Percentiles rank a stretch among this genome's conserved stretches.
phyloP scores from a whole-genome alignment of 2,113 vertebrate species.

The Dicerorhinus sumatrensis region DNA sequence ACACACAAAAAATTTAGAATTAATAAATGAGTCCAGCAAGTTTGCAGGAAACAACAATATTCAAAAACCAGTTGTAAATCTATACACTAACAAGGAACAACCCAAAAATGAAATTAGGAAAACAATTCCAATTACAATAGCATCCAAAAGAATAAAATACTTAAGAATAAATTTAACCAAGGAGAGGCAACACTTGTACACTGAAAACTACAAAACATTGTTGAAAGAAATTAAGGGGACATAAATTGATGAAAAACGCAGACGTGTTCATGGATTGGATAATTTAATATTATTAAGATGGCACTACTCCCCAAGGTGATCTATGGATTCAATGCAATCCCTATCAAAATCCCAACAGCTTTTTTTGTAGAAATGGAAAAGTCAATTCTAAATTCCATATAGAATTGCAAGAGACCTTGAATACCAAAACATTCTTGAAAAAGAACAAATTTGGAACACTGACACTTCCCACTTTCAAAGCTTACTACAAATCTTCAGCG shows the following conservation, averaged over 20 bases:
- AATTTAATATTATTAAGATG: background rate
- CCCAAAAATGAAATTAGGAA: background rate
- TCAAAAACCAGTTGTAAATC: background rate
- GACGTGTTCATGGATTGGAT: background rate
- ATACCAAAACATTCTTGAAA: background rate
- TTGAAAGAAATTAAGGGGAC: background rate
- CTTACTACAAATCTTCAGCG: background rate
- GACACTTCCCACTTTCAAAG: background rate
- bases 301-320: background rate
- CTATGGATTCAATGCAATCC: background rate
- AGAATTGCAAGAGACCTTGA: background rate
- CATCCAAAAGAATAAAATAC: background rate
- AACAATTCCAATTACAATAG: background rate
- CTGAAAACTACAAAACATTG: background rate
- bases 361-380: background rate
- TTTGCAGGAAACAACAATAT: background rate
- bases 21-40: background rate
- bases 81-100: background rate
- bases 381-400: background rate
- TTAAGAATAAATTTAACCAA: background rate
- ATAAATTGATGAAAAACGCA: background rate
- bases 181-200: background rate
- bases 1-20: background rate
- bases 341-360: background rate
- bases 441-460: background rate